These are phyloP conservation scores for Drosophila kepulauana DNA, from an alignment of 1,140 invertebrate species.

Conservation along the genomic window DNA sequence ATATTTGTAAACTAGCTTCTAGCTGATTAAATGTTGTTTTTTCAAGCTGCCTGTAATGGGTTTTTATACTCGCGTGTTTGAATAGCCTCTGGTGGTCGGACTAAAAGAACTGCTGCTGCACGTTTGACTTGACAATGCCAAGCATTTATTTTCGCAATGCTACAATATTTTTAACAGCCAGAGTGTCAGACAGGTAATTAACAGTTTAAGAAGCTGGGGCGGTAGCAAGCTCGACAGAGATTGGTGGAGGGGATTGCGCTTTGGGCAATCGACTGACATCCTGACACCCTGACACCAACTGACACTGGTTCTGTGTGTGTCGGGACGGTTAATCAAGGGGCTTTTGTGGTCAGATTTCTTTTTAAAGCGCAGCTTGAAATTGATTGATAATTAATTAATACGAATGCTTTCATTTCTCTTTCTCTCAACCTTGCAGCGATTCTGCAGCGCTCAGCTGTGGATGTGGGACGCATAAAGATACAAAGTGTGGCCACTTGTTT, in stretches of 20 bases:
- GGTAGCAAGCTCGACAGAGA: not conserved
- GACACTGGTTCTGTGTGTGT: conserved; percentile 51
- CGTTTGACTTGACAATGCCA: conserved; percentile 7
- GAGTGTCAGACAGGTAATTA: conserved; percentile 64
- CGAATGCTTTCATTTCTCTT: conserved; percentile 59
- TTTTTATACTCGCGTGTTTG: conserved; percentile 7
- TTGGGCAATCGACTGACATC: conserved; percentile 48
- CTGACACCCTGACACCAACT: conserved; percentile 49
- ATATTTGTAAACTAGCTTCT: not conserved
- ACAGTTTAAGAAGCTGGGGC: conserved; percentile 26
- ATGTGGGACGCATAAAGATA: conserved; percentile 92
- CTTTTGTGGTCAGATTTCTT: conserved; percentile 34
- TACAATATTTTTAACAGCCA: conserved; percentile 30
- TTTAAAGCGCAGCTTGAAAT: conserved; percentile 29
- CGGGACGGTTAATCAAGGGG: conserved; percentile 61
- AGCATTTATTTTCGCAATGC: conserved; percentile 1
- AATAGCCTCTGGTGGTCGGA: not conserved
- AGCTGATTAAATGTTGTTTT: conserved; percentile 28
- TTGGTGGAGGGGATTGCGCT: conserved; percentile 11
- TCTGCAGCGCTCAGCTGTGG: conserved; percentile 91
- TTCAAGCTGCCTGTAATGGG: conserved; percentile 11
- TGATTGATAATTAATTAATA: conserved; percentile 79
- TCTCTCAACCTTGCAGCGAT: conserved; percentile 88
- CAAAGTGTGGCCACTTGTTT: conserved; percentile 93
- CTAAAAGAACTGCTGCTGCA: too few species aligned